A percentile compares a stretch with the other conserved stretches of the same genome.
phyloP scores from a whole-genome alignment of 1,140 invertebrate species.

The Helicoverpa zea region DNA sequence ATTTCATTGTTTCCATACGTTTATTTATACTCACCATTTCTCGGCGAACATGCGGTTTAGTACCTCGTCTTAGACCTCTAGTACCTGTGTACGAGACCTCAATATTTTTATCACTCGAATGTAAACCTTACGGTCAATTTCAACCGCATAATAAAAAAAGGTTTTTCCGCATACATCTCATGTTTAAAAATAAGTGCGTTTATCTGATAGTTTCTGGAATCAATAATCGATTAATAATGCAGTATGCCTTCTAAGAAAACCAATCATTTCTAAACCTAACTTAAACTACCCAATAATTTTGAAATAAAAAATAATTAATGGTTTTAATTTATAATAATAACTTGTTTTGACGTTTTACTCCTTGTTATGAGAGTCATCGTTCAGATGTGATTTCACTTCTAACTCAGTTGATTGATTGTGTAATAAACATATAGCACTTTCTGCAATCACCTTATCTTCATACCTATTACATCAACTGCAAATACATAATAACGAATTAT shows the following conservation, averaged over 20 bases:
- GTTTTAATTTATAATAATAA: slow-evolving; percentile 34
- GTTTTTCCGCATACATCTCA: too few species aligned
- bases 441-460: slow-evolving; percentile 60
- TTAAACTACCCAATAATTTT: neutral
- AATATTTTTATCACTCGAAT: slow-evolving; percentile 20
- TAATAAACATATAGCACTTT: slow-evolving; percentile 67
- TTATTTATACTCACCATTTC: slow-evolving; percentile 65
- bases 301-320: slow-evolving; percentile 17
- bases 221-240: too few species aligned
- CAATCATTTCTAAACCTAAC: slow-evolving; percentile 3
- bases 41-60: slow-evolving; percentile 62
- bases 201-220: too few species aligned
- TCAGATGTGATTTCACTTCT: slow-evolving; percentile 40
- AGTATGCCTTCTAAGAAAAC: slow-evolving; percentile 20
- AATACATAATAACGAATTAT: slow-evolving; percentile 34
- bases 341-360: slow-evolving; percentile 21
- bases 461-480: slow-evolving; percentile 63
- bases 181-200: too few species aligned
- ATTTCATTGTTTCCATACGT: slow-evolving; percentile 61
- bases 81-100: slow-evolving; percentile 16
- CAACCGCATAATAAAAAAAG: too few species aligned
- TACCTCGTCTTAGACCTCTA: neutral
- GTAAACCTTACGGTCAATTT: slow-evolving; percentile 7
- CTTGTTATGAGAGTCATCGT: slow-evolving; percentile 30
- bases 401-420: slow-evolving; percentile 66